Conservation (phyloP, 2,888 invertebrate genomes). For the Drosophila conformis region DNA sequence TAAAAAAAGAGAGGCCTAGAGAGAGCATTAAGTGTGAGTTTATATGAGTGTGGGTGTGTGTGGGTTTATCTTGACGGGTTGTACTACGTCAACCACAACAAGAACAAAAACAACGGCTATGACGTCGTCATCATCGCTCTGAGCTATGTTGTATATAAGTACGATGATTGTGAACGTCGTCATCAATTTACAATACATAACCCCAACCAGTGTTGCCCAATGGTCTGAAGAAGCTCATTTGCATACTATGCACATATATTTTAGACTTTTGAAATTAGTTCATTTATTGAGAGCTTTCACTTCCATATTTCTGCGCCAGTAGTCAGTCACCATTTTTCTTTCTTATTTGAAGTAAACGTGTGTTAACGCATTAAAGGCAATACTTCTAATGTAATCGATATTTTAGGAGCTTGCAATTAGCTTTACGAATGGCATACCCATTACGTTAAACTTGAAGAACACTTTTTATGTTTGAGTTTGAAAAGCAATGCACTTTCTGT, state of each 20-base stretch:
- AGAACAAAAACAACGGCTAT: conserved; percentile 17
- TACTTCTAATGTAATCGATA: background rate
- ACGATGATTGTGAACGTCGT: conserved; percentile 50
- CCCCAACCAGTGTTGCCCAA: background rate
- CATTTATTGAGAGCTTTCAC: background rate
- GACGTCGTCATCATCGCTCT: conserved; percentile 39
- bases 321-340: background rate
- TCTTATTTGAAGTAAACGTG: background rate
- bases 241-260: background rate
- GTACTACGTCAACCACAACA: conserved; percentile 51
- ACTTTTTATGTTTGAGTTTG: too few species aligned
- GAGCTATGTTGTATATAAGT: conserved; percentile 34
- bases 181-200: conserved; percentile 37
- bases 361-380: background rate
- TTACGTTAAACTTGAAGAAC: too few species aligned
- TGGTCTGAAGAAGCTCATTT: background rate
- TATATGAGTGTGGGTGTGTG: conserved; percentile 11
- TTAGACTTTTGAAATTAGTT: background rate
- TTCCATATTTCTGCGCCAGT: background rate
- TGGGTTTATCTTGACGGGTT: conserved; percentile 37
- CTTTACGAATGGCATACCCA: too few species aligned
- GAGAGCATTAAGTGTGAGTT: conserved; percentile 25
- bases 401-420: background rate
- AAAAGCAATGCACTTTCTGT: background rate
- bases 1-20: conserved; percentile 35